phyloP scores from a whole-genome alignment of 2,888 invertebrate species.

The Unio delphinus region DNA sequence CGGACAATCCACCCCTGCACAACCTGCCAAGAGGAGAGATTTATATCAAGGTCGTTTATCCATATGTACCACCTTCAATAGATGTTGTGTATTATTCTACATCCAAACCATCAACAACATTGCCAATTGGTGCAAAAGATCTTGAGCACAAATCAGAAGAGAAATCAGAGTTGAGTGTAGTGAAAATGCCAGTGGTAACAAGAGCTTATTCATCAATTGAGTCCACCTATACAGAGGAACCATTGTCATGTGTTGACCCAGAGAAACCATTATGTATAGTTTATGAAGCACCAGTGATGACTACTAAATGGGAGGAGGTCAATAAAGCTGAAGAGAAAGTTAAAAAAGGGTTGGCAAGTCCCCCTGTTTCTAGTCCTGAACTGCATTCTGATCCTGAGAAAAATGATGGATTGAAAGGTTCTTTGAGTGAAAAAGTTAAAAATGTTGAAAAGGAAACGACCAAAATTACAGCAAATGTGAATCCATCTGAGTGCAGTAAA shows the following conservation, averaged over 20 bases:
- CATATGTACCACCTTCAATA: too few species aligned
- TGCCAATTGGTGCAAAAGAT: too few species aligned
- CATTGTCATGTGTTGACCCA: slow-evolving; percentile 33
- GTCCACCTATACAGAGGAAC: slow-evolving; percentile 47
- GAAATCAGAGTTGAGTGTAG: too few species aligned
- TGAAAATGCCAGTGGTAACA: not conserved
- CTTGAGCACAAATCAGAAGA: too few species aligned
- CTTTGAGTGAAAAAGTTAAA: not conserved
- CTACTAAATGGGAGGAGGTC: slow-evolving; percentile 1
- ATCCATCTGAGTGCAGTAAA: too few species aligned
- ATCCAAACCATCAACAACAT: too few species aligned
- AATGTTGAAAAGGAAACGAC: too few species aligned
- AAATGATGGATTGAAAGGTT: not conserved
- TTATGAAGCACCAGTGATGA: slow-evolving; percentile 28
- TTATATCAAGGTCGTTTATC: too few species aligned
- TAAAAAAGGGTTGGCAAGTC: not conserved
- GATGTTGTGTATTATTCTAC: too few species aligned
- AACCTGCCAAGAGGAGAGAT: too few species aligned
- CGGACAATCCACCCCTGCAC: too few species aligned
- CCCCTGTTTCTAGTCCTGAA: not conserved
- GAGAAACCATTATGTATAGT: slow-evolving; percentile 23
- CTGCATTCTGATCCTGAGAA: not conserved
- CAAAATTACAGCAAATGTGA: too few species aligned
- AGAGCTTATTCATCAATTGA: slow-evolving; percentile 29
- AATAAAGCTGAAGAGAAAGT: not conserved